Conservation (phyloP, 2,797 vertebrate species). For the Gouania willdenowi region DNA sequence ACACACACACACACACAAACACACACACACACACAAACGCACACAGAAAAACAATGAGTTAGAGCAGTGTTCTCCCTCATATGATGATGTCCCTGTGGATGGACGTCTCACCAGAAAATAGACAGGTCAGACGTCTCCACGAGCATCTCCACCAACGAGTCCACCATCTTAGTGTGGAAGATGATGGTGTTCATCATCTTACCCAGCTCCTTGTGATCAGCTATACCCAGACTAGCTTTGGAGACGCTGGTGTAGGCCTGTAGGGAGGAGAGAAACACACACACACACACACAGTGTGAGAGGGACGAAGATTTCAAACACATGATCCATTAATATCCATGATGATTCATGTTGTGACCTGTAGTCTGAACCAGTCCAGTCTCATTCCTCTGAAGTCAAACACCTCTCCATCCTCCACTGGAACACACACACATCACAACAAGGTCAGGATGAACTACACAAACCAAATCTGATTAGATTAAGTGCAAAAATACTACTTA, state of each 20-base stretch:
- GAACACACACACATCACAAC: conserved; percentile 24
- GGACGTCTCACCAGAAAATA: conserved; percentile 87
- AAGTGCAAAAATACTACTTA: background rate
- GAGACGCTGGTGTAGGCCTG: conserved; percentile 98
- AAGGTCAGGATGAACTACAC: background rate
- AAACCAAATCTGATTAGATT: too few relatives aligned
- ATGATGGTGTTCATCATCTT: conserved; percentile 99
- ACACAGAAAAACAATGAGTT: background rate
- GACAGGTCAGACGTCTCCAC: conserved; percentile 97
- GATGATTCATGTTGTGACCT: conserved; percentile 71
- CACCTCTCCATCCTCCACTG: conserved; percentile 98
- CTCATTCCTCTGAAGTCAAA: conserved; percentile 99
- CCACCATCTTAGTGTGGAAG: conserved; percentile 99
- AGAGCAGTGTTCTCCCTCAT: too few relatives aligned
- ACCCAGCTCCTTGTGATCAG: conserved; percentile 96
- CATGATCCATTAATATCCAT: too few relatives aligned
- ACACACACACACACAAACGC: background rate
- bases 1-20: background rate
- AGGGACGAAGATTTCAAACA: too few relatives aligned
- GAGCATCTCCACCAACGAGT: conserved; percentile 98
- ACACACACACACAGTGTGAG: too few relatives aligned
- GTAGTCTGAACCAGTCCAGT: conserved; percentile 97
- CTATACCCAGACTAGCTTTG: conserved; percentile 91
- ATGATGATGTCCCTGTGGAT: background rate
- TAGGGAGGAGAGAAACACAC: background rate